Evolutionary conservation across 2,113 vertebrate genomes (phyloP).

Genomic region (Pavo muticus): DNA sequence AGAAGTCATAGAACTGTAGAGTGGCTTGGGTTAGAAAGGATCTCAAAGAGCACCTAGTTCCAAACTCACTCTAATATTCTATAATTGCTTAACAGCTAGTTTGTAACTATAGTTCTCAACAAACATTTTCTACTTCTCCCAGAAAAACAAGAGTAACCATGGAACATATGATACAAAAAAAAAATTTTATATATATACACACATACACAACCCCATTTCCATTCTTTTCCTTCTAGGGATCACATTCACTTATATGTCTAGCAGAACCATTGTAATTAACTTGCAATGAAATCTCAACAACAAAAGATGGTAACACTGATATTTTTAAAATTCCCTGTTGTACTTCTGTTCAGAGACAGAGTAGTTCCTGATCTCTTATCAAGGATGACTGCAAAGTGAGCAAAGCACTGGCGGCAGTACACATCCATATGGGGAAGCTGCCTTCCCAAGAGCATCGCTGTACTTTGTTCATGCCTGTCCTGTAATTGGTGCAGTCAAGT

Average conservation of each 20-base stretch:
- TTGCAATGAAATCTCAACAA: conserved; percentile 25
- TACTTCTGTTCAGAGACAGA: conserved; percentile 2
- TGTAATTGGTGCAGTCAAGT: conserved; percentile 52
- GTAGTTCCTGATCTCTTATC: conserved; percentile 26
- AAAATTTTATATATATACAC: too few species aligned
- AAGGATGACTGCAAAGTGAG: background rate
- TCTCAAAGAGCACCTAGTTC: too few species aligned
- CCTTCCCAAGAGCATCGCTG: conserved; percentile 28
- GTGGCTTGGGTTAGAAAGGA: background rate
- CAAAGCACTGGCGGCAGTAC: background rate
- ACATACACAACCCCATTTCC: background rate
- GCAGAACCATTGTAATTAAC: background rate
- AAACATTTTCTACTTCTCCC: background rate
- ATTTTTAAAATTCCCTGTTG: background rate
- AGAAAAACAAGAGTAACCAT: background rate
- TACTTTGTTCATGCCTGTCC: conserved; percentile 60
- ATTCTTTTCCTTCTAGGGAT: background rate
- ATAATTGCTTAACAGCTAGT: background rate
- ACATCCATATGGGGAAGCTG: conserved; percentile 32
- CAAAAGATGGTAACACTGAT: background rate
- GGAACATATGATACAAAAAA: background rate
- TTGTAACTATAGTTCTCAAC: background rate
- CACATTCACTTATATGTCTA: background rate
- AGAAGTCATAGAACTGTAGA: background rate
- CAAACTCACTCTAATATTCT: background rate